Evolutionary conservation across 2,888 invertebrate species (phyloP).

Genomic region (Cosmia pyralina): DNA sequence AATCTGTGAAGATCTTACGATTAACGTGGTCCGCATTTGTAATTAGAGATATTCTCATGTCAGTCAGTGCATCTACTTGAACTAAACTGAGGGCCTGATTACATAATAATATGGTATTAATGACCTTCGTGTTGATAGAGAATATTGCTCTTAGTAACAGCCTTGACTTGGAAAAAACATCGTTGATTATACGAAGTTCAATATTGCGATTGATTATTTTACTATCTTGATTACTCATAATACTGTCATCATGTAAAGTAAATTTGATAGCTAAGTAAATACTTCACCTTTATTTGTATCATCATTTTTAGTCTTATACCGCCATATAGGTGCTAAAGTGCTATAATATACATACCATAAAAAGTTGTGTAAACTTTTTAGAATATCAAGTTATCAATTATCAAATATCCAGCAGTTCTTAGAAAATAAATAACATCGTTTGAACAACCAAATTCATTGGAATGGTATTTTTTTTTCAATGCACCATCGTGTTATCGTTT

Average conservation of each 20-base stretch:
- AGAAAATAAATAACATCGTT: conserved; percentile 35
- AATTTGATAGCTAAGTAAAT: background rate
- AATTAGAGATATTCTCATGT: conserved; percentile 79
- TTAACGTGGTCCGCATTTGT: conserved; percentile 69
- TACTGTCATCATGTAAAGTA: background rate
- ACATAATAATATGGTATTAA: conserved; percentile 27
- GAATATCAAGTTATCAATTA: conserved; percentile 18
- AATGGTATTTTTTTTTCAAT: conserved; percentile 46
- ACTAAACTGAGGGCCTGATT: conserved; percentile 36
- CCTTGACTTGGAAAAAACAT: conserved; percentile 22
- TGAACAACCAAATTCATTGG: conserved; percentile 46
- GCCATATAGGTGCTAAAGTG: conserved; percentile 9
- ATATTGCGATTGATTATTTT: conserved; percentile 14
- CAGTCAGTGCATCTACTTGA: conserved; percentile 62
- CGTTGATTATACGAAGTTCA: conserved; percentile 7
- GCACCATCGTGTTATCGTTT: conserved; percentile 50
- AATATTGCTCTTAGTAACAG: conserved; percentile 32
- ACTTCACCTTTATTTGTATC: conserved; percentile 6
- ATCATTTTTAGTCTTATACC: background rate
- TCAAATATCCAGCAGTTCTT: conserved; percentile 36
- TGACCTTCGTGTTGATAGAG: conserved; percentile 19
- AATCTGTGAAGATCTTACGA: conserved; percentile 67
- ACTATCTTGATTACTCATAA: conserved; percentile 7
- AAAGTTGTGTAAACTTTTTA: conserved; percentile 27
- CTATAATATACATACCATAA: conserved; percentile 17